Evolutionary conservation across 2,888 invertebrate species (phyloP).

Genomic region (Tipula unca): DNA sequence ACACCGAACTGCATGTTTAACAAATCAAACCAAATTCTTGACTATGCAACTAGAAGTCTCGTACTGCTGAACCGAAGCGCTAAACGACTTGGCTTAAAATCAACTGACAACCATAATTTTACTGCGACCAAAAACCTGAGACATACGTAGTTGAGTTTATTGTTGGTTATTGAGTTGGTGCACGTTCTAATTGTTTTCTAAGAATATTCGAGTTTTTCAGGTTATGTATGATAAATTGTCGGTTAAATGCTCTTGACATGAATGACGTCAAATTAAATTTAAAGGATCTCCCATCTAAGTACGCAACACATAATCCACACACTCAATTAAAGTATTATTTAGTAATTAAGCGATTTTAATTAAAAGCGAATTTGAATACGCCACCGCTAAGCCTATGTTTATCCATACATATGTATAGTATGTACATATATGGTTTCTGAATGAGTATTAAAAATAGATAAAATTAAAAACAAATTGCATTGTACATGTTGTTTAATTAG

Average conservation of each 20-base stretch:
- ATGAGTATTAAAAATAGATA: neutral
- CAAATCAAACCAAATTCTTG: too few species aligned
- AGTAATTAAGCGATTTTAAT: neutral
- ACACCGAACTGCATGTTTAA: too few species aligned
- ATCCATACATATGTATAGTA: neutral
- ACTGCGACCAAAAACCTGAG: too few species aligned
- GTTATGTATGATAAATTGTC: too few species aligned
- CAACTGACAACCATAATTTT: too few species aligned
- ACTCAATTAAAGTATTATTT: neutral
- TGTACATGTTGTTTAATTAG: neutral
- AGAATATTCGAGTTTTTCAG: too few species aligned
- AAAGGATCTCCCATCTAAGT: neutral
- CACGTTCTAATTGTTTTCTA: too few species aligned
- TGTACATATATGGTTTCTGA: neutral
- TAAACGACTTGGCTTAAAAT: too few species aligned
- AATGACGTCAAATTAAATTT: neutral
- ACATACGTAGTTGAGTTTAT: too few species aligned
- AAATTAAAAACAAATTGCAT: neutral
- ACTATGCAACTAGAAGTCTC: too few species aligned
- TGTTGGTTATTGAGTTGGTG: too few species aligned
- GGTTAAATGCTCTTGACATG: neutral
- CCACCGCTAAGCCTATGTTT: neutral
- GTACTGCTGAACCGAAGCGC: too few species aligned
- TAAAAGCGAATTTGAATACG: neutral
- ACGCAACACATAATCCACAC: neutral